Evolutionary conservation across 2,113 vertebrate genomes (phyloP).

Genomic region (Corythaixoides concolor): DNA sequence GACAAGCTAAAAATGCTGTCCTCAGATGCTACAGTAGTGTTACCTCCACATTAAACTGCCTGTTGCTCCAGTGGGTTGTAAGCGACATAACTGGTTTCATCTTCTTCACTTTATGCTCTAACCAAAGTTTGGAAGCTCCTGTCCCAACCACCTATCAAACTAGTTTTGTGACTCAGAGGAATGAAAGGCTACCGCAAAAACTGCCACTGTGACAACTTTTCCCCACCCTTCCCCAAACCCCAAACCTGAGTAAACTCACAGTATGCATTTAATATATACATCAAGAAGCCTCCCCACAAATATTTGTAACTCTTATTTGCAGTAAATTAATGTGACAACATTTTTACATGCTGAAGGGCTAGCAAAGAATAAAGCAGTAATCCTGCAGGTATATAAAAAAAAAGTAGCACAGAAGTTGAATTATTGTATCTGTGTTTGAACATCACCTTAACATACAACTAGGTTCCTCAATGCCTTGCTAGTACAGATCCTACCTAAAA

Average conservation of each 20-base stretch:
- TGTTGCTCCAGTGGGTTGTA: neutral
- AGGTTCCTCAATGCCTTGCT: neutral
- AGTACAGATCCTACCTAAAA: neutral
- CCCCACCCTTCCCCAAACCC: neutral
- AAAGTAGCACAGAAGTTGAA: neutral
- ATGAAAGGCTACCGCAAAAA: neutral
- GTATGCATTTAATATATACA: neutral
- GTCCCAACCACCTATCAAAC: neutral
- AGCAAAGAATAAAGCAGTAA: neutral
- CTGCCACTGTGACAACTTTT: neutral
- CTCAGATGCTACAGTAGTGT: neutral
- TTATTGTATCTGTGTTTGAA: neutral
- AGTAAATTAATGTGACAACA: neutral
- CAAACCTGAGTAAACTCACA: neutral
- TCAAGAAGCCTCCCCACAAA: neutral
- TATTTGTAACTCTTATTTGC: neutral
- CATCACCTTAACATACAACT: neutral
- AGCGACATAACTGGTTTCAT: neutral
- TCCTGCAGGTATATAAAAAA: neutral
- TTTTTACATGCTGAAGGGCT: neutral
- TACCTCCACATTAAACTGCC: neutral
- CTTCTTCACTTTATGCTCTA: neutral
- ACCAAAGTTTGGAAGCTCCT: neutral
- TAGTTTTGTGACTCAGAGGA: neutral
- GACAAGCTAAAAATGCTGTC: neutral